phyloP scores from a whole-genome alignment of 2,113 vertebrate genomes.

The Mesoclemmys tuberculata region DNA sequence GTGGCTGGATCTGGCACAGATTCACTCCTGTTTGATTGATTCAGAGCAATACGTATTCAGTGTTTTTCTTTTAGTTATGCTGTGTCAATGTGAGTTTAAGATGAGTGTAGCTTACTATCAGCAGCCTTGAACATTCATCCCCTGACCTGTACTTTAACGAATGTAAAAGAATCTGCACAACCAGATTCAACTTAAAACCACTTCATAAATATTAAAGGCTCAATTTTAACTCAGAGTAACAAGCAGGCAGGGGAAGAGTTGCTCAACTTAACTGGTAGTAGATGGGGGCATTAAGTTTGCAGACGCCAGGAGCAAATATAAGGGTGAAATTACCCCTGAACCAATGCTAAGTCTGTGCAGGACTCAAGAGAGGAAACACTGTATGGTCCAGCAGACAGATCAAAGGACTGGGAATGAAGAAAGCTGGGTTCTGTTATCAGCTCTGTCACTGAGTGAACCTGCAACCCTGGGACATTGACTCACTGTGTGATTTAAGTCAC shows the following conservation, averaged over 20 bases:
- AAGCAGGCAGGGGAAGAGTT: slow-evolving; percentile 57
- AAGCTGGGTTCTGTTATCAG: slow-evolving; percentile 58
- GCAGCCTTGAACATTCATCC: not conserved
- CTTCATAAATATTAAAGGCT: slow-evolving; percentile 30
- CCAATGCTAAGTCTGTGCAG: slow-evolving; percentile 41
- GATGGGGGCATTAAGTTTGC: slow-evolving; percentile 63
- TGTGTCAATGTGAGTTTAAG: not conserved
- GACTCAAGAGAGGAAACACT: slow-evolving; percentile 32
- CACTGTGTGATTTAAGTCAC: not conserved
- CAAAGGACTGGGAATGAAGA: not conserved
- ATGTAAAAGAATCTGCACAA: not conserved
- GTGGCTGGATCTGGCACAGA: not conserved
- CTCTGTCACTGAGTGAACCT: slow-evolving; percentile 46
- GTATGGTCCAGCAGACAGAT: not conserved
- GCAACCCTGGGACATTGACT: slow-evolving; percentile 34
- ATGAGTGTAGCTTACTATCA: not conserved
- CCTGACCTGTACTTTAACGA: not conserved
- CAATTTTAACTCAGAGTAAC: slow-evolving; percentile 42
- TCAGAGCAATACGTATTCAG: not conserved
- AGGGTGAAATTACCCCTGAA: not conserved
- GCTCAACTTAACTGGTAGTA: slow-evolving; percentile 63
- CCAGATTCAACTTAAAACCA: not conserved
- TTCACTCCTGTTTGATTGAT: not conserved
- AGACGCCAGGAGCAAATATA: slow-evolving; percentile 24
- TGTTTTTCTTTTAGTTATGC: slow-evolving; percentile 8